Base-by-base conservation (phyloP, 1,140 invertebrate genomes). In the Gryllus bimaculatus region DNA sequence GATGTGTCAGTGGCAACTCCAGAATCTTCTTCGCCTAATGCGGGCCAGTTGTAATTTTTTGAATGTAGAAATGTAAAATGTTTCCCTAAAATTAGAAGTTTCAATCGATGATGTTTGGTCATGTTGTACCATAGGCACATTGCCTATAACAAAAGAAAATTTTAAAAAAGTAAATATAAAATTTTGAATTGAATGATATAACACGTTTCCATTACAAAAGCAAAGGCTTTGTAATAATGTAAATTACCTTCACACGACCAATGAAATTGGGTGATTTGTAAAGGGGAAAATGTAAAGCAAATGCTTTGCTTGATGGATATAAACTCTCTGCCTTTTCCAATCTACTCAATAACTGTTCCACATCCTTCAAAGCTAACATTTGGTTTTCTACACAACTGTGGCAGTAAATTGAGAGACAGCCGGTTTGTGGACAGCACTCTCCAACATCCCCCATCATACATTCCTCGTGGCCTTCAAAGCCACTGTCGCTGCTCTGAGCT, bases 41-140 rank as follows among this genome's bases (percentile, higher is more conserved):
- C 66, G n/a, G 78, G 78, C 78, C 78, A 79, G 48, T 75, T 75
- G 13, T n/a, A 39, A 26, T 66, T 75, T 26, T 75, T 75, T 47
- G 54, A 54, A 26, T 74, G 48, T n/a, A 18, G 73, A 20, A 79
- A 39, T 47, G 89, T 88, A 21, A 96, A 83, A 66, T 95, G 89
- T 85, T 92, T 92, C 0, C 93, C 93, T 79, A 97, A 84, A 80
- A 94, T 92, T 81, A 92, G 87, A 74, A 97, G 85, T 84, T 94
- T 95, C 39, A 96, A 87, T 81, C 93, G 90, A 85, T 95, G 91
- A 83, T 95, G 93, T 83, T 90, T 91, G 0, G 93, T 95, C 85
- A 95, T 93, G 85, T 96, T 98, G 83, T 94, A 94, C 95, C 95
- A 98, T 7, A 96, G 86, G 84, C 93, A 95, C 88, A 98, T 92